A percentile compares a stretch with the other conserved stretches of the same genome.
These are phyloP conservation scores for Oncopodura yosiiana DNA, from an alignment of 1,140 invertebrate genomes.

Conservation along the genomic window DNA sequence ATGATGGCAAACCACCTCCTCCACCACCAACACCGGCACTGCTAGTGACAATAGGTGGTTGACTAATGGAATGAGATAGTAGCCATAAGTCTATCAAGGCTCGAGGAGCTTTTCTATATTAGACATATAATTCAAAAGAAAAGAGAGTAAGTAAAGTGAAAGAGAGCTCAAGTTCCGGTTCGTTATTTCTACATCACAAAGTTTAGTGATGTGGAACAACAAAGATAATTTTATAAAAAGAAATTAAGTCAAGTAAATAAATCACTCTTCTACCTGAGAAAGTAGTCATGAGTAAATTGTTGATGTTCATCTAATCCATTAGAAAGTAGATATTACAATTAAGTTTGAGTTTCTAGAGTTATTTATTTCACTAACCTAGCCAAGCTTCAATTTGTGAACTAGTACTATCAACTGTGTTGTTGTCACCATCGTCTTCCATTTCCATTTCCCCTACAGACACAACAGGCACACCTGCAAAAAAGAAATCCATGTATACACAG, in stretches of 20 bases:
- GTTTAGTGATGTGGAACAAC: neutral
- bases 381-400: slow-evolving; percentile 69
- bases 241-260: neutral
- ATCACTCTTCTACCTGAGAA: slow-evolving; percentile 58
- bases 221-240: neutral
- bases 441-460: slow-evolving; percentile 32
- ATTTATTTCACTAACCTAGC: too few species aligned
- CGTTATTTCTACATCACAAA: neutral
- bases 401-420: neutral
- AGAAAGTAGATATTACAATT: too few species aligned
- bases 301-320: slow-evolving; percentile 96
- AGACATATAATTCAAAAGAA: too few species aligned
- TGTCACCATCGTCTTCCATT: slow-evolving; percentile 9
- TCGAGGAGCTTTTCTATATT: slow-evolving; percentile 75
- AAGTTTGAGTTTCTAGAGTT: too few species aligned
- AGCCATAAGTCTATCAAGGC: slow-evolving; percentile 86
- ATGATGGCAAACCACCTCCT: slow-evolving; percentile 15
- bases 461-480: slow-evolving; percentile 2
- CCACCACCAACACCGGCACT: slow-evolving; percentile 34
- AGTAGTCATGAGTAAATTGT: slow-evolving; percentile 89
- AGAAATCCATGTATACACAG: neutral
- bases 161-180: too few species aligned
- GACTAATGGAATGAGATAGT: slow-evolving; percentile 65
- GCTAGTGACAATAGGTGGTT: slow-evolving; percentile 34
- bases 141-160: neutral